Evolutionary conservation across 2,888 invertebrate species (phyloP).

Genomic region (Caenorhabditis drosophilae): DNA sequence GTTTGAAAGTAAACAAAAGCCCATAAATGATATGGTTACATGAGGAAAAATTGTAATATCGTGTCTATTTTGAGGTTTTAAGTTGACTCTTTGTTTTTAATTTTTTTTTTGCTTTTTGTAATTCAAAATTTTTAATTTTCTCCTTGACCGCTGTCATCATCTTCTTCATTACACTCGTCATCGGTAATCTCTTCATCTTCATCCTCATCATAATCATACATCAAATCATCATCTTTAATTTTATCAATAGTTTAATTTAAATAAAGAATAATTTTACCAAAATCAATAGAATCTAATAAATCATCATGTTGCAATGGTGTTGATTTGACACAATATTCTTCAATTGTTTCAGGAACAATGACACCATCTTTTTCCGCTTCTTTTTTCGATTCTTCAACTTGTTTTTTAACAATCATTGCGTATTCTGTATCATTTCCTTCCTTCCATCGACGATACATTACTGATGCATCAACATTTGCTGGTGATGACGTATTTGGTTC

Average conservation of each 20-base stretch:
- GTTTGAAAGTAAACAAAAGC: no score
- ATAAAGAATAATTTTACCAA: constrained; percentile 74
- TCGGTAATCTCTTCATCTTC: constrained; percentile 39
- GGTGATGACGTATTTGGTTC: constrained; percentile 99
- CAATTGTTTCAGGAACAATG: constrained; percentile 91
- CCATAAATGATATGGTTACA: not conserved
- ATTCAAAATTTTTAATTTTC: constrained; percentile 47
- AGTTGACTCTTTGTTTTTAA: no score
- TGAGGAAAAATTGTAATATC: not conserved
- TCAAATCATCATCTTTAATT: constrained; percentile 45
- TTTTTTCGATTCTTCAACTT: constrained; percentile 89
- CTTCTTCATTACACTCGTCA: constrained; percentile 49
- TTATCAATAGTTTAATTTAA: not conserved
- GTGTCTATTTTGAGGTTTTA: not conserved
- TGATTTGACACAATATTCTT: constrained; percentile 93
- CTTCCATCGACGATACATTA: constrained; percentile 98
- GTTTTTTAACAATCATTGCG: constrained; percentile 95
- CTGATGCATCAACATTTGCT: constrained; percentile 98
- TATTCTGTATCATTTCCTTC: constrained; percentile 90
- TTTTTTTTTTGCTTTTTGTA: no score
- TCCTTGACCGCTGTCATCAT: constrained; percentile 67
- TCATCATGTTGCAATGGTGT: constrained; percentile 85
- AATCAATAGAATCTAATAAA: constrained; percentile 88
- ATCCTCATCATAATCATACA: constrained; percentile 43
- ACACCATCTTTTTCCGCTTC: constrained; percentile 97